Evolutionary conservation across 2,113 vertebrate genomes (phyloP).

Genomic region (Sciurus niger): DNA sequence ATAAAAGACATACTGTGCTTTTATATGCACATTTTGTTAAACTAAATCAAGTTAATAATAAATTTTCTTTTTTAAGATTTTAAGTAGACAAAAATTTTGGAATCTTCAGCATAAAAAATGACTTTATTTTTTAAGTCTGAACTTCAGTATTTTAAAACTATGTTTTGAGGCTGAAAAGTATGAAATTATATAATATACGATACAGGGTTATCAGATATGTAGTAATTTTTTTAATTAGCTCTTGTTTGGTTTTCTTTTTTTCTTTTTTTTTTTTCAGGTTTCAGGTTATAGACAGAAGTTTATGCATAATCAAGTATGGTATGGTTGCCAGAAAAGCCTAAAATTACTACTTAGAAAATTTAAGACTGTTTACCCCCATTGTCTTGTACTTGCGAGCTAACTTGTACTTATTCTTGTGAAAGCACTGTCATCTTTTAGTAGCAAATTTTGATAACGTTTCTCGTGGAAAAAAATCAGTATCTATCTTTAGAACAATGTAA

Average conservation of each 20-base stretch:
- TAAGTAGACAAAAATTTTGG: constrained; percentile 77
- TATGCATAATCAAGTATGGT: constrained; percentile 85
- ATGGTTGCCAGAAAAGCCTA: constrained; percentile 90
- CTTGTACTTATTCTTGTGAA: constrained; percentile 92
- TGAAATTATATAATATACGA: constrained; percentile 86
- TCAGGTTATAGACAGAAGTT: constrained; percentile 88
- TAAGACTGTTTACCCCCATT: constrained; percentile 89
- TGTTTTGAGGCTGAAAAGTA: constrained; percentile 86
- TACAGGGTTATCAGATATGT: constrained; percentile 88
- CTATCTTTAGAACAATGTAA: constrained; percentile 91
- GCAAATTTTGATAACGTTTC: constrained; percentile 93
- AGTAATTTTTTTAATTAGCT: constrained; percentile 85
- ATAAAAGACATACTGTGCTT: constrained; percentile 88
- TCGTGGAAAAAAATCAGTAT: constrained; percentile 90
- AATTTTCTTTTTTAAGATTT: constrained; percentile 74
- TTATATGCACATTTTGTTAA: constrained; percentile 89
- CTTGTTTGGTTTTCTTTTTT: constrained; percentile 47
- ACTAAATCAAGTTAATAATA: constrained; percentile 82
- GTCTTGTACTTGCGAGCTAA: constrained; percentile 92
- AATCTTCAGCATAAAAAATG: constrained; percentile 81
- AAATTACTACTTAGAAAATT: constrained; percentile 88
- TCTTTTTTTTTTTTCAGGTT: constrained; percentile 83
- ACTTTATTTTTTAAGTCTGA: constrained; percentile 88
- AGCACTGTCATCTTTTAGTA: constrained; percentile 94
- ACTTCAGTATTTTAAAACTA: constrained; percentile 85